Conservation (phyloP, 2,113 vertebrate genomes). For the Aldabrachelys gigantea region DNA sequence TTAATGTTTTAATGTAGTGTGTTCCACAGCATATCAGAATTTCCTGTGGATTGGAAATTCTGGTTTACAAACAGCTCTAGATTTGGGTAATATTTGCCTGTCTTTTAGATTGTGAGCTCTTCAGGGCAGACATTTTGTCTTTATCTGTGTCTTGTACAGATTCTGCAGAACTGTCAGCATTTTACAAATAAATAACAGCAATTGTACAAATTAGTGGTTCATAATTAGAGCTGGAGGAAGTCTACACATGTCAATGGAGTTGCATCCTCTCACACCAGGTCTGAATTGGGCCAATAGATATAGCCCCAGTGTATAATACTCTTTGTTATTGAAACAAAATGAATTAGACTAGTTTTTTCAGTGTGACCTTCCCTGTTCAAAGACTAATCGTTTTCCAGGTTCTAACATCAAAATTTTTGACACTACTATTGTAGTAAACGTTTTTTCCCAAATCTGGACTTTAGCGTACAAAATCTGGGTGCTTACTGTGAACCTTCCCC, state of each 20-base stretch:
- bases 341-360: neutral
- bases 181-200: neutral
- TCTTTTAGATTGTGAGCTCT: neutral
- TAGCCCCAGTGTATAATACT: rapidly evolving
- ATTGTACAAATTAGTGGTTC: neutral
- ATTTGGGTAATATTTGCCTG: neutral
- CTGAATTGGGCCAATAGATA: neutral
- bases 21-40: neutral
- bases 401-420: slow-evolving; percentile 28
- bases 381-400: neutral
- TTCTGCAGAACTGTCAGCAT: neutral
- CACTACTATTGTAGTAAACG: no score
- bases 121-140: neutral
- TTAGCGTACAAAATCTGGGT: no score
- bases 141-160: neutral
- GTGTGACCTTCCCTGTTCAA: neutral
- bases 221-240: neutral
- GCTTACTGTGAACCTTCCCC: no score
- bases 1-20: neutral
- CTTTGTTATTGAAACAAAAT: neutral
- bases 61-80: neutral
- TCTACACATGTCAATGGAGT: neutral
- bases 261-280: neutral
- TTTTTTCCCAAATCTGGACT: no score
- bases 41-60: neutral